A percentile compares a stretch with the other conserved stretches of the same genome.
Evolutionary conservation across 2,888 invertebrate species (phyloP).

Genomic region (Octonoba sinensis): DNA sequence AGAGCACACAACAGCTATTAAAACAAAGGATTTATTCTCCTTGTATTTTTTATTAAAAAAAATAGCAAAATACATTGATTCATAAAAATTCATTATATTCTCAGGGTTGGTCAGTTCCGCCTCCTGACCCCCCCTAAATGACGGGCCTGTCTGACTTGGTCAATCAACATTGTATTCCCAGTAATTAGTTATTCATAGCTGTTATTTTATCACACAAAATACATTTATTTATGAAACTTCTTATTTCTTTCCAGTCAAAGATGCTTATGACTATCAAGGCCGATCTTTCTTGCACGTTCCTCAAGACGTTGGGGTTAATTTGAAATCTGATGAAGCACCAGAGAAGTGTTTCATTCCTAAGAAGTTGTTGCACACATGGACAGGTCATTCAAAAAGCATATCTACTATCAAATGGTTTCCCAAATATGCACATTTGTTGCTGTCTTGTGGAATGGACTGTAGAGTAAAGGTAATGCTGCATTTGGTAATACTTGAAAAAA

Average conservation of each 20-base stretch:
- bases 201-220: neutral
- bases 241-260: conserved; percentile 76
- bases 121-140: too few relatives aligned
- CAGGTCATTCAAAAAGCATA: conserved; percentile 96
- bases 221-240: neutral
- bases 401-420: conserved; percentile 96
- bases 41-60: too few relatives aligned
- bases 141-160: too few relatives aligned
- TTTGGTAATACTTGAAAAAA: too few relatives aligned
- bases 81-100: too few relatives aligned
- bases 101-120: too few relatives aligned
- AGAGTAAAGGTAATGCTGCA: conserved; percentile 79
- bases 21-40: too few relatives aligned
- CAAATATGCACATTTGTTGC: conserved; percentile 89
- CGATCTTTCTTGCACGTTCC: conserved; percentile 94
- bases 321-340: conserved; percentile 88
- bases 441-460: conserved; percentile 97
- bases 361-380: conserved; percentile 95
- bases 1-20: too few relatives aligned
- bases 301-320: conserved; percentile 90
- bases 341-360: conserved; percentile 97
- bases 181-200: too few relatives aligned
- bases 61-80: too few relatives aligned
- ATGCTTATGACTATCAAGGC: conserved; percentile 95
- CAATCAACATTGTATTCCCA: too few relatives aligned